These are phyloP conservation scores for Mesaphorura yosii DNA, from an alignment of 1,140 invertebrate species.

Conservation along the genomic window DNA sequence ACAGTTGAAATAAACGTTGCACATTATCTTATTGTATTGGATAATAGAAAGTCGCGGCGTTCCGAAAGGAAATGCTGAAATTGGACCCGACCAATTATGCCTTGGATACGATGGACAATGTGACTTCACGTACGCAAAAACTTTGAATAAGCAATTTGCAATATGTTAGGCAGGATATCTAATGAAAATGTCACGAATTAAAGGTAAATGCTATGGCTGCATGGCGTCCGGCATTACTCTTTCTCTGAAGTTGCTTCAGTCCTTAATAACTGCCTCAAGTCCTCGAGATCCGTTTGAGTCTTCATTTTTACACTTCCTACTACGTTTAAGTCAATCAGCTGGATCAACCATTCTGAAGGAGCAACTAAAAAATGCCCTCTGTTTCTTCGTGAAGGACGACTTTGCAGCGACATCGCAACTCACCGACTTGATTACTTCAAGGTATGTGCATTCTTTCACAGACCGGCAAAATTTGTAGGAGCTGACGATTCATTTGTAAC, in stretches of 20 bases:
- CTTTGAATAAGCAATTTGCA: background rate
- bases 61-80: constrained; percentile 31
- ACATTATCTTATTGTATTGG: constrained; percentile 4
- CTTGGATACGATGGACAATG: constrained; percentile 30
- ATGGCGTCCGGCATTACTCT: constrained; percentile 58
- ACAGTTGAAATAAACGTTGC: background rate
- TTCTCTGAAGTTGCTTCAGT: constrained; percentile 68
- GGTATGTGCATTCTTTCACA: no score
- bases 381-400: constrained; percentile 32
- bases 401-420: constrained; percentile 23
- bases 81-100: constrained; percentile 27
- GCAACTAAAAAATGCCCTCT: constrained; percentile 29
- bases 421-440: constrained; percentile 25
- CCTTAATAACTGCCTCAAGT: constrained; percentile 56
- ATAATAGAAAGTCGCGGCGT: constrained; percentile 27
- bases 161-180: background rate
- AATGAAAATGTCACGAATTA: background rate
- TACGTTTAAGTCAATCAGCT: constrained; percentile 27
- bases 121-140: constrained; percentile 22
- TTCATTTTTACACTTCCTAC: constrained; percentile 28
- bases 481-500: constrained; percentile 1
- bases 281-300: constrained; percentile 26
- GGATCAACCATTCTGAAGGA: constrained; percentile 29
- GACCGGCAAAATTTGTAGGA: background rate
- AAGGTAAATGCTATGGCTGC: constrained; percentile 68